Percentiles rank a stretch among this genome's conserved stretches.
Evolutionary conservation across 2,797 vertebrate species (phyloP).

Genomic region (Oryzias dopingdopingensis): DNA sequence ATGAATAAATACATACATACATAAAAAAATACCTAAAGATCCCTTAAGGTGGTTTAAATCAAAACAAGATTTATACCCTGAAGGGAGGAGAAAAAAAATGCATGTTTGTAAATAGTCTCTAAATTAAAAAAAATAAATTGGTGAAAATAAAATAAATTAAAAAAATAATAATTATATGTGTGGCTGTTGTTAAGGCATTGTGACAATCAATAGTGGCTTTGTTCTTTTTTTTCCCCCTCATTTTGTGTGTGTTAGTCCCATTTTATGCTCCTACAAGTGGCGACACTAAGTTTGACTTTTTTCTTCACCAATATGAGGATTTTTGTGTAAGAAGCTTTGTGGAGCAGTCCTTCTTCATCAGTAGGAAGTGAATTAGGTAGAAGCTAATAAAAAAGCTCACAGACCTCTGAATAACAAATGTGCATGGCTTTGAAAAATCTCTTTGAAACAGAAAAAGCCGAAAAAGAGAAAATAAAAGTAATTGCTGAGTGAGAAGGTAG

Average conservation of each 20-base stretch:
- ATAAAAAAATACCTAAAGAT: no score
- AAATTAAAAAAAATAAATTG: no score
- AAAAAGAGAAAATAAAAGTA: constrained; percentile 9
- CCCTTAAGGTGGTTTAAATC: no score
- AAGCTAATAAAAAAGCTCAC: constrained; percentile 18
- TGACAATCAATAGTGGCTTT: background rate
- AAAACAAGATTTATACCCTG: no score
- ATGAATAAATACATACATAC: no score
- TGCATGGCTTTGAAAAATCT: constrained; percentile 22
- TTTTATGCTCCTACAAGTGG: constrained; percentile 1
- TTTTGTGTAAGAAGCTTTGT: background rate
- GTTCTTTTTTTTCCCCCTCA: constrained; percentile 4
- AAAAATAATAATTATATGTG: background rate
- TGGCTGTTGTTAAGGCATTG: background rate
- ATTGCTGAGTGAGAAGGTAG: constrained; percentile 21
- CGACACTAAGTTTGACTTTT: constrained; percentile 12
- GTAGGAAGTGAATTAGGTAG: constrained; percentile 15
- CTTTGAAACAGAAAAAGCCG: constrained; percentile 24
- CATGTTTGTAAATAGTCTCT: no score
- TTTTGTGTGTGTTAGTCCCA: background rate
- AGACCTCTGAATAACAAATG: constrained; percentile 31
- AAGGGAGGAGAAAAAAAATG: no score
- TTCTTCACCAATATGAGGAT: constrained; percentile 6
- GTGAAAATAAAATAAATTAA: background rate
- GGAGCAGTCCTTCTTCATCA: constrained; percentile 9